phyloP scores from a whole-genome alignment of 30 jellyfish, hydroid and myxozoan species.

The Aurelia sp. region DNA sequence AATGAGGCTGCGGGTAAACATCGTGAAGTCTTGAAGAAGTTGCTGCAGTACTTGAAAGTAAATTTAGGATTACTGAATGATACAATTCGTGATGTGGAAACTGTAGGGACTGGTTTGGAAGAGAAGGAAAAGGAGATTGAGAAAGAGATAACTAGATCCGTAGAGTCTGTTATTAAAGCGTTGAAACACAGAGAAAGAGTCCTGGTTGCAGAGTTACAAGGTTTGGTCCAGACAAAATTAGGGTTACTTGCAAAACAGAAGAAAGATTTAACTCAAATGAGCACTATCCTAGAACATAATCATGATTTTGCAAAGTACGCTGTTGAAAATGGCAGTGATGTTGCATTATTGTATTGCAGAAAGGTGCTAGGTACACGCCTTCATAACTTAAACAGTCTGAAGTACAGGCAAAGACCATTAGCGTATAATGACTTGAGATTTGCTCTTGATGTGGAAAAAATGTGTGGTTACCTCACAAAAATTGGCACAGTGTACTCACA shows the following conservation, averaged over 20 bases:
- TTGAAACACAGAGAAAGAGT: constrained; percentile 77
- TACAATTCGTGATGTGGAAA: constrained; percentile 88
- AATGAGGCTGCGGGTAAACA: constrained; percentile 97
- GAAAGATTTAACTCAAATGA: constrained; percentile 96
- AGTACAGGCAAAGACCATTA: constrained; percentile 91
- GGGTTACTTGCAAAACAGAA: constrained; percentile 87
- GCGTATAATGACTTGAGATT: constrained; percentile 82
- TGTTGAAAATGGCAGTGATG: constrained; percentile 93
- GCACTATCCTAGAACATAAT: constrained; percentile 88
- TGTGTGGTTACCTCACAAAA: constrained; percentile 71
- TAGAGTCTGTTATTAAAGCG: constrained; percentile 72
- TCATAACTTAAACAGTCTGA: constrained; percentile 90
- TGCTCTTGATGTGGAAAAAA: constrained; percentile 85
- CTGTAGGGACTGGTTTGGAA: constrained; percentile 79
- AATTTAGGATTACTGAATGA: constrained; percentile 88
- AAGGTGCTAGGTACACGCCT: constrained; percentile 92
- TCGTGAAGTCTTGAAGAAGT: constrained; percentile 81
- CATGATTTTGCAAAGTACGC: constrained; percentile 98
- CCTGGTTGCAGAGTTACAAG: constrained; percentile 84
- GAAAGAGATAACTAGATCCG: constrained; percentile 54
- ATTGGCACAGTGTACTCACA: constrained; percentile 93
- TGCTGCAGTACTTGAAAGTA: constrained; percentile 81
- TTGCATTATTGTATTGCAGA: constrained; percentile 91
- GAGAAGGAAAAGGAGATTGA: constrained; percentile 83
- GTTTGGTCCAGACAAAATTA: constrained; percentile 70